Evolutionary conservation across 2,888 invertebrate species (phyloP).

Genomic region (Trachelus tabidus): DNA sequence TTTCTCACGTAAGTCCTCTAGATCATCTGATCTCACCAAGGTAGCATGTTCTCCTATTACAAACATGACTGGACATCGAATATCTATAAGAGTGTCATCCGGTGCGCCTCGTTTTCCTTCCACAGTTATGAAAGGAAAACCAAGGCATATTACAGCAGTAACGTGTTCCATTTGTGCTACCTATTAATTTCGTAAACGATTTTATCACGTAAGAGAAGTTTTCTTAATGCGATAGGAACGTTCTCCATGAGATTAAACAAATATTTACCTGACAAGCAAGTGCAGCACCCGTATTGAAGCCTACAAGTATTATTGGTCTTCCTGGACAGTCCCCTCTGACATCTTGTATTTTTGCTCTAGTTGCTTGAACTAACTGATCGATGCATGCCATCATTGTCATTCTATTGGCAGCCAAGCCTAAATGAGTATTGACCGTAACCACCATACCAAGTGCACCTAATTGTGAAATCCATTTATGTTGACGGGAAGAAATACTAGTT

Average conservation of each 20-base stretch:
- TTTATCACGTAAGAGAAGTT: background rate
- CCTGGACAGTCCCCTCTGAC: slow-evolving; percentile 75
- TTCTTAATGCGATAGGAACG: background rate
- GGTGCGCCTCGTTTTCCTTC: slow-evolving; percentile 80
- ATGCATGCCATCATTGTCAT: slow-evolving; percentile 70
- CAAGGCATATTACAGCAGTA: slow-evolving; percentile 80
- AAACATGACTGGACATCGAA: slow-evolving; percentile 81
- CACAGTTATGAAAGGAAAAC: slow-evolving; percentile 80
- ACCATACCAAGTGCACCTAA: slow-evolving; percentile 77
- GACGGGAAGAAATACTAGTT: slow-evolving; percentile 68
- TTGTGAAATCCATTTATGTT: slow-evolving; percentile 78
- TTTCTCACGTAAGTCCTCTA: slow-evolving; percentile 81
- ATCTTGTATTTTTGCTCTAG: slow-evolving; percentile 79
- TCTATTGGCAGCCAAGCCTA: slow-evolving; percentile 60
- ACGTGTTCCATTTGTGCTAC: slow-evolving; percentile 79
- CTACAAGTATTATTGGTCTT: slow-evolving; percentile 80
- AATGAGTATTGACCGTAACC: slow-evolving; percentile 71
- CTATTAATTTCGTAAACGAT: slow-evolving; percentile 50
- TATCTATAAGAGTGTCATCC: slow-evolving; percentile 80
- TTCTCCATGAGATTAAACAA: background rate
- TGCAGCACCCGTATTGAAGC: slow-evolving; percentile 81
- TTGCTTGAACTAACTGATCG: slow-evolving; percentile 75
- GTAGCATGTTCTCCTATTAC: slow-evolving; percentile 81
- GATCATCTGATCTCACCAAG: slow-evolving; percentile 76
- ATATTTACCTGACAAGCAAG: slow-evolving; percentile 75